Conservation (phyloP, 2,113 vertebrate genomes). For the Camelus bactrianus region DNA sequence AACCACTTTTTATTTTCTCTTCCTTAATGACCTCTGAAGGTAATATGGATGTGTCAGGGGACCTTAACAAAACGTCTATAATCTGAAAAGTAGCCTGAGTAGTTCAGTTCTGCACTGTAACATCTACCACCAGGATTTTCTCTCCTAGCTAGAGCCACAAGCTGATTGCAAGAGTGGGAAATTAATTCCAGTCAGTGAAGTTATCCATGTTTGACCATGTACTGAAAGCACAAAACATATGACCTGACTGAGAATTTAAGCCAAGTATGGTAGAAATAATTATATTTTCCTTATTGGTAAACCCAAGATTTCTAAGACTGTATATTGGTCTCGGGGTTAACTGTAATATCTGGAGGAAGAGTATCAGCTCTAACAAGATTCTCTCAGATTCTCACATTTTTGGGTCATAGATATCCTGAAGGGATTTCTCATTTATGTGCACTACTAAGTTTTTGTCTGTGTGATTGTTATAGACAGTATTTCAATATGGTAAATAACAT, state of each 20-base stretch:
- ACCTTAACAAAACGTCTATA: neutral
- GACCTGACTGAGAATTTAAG: conserved; percentile 33
- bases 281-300: neutral
- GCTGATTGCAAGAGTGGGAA: neutral
- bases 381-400: neutral
- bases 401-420: neutral
- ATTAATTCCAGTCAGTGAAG: neutral
- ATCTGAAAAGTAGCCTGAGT: neutral
- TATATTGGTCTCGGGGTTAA: neutral
- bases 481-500: neutral
- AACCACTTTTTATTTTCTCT: neutral
- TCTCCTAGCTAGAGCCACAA: neutral
- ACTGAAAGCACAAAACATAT: conserved; percentile 37
- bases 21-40: conserved; percentile 25
- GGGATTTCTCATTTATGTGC: neutral
- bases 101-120: neutral
- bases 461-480: neutral
- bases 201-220: neutral
- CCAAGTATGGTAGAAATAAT: neutral
- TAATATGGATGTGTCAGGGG: neutral
- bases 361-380: neutral
- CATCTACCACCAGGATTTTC: neutral
- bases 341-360: neutral
- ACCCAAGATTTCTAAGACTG: neutral
- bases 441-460: neutral